Evolutionary conservation across 1,140 invertebrate genomes (phyloP).

Genomic region (Tetramorium alpestre): DNA sequence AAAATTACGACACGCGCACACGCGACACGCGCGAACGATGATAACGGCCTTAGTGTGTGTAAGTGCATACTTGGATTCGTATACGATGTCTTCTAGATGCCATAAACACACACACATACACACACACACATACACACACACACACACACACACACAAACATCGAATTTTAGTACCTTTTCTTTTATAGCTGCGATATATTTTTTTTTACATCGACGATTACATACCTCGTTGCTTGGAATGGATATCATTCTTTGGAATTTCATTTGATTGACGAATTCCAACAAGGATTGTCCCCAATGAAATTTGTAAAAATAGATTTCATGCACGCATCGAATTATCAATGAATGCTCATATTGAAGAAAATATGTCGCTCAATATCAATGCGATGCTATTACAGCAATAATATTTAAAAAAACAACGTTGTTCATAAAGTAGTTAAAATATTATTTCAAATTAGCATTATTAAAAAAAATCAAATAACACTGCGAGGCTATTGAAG

Average conservation of each 20-base stretch:
- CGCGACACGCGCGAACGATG: neutral
- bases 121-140: neutral
- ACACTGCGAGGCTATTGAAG: neutral
- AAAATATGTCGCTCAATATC: neutral
- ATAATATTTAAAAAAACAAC: neutral
- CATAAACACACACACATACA: neutral
- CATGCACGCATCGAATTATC: neutral
- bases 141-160: neutral
- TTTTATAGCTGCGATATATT: neutral
- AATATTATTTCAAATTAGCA: neutral
- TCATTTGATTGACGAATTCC: constrained; percentile 24
- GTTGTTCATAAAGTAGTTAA: neutral
- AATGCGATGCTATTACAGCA: neutral
- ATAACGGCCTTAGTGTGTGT: neutral
- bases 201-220: constrained; percentile 17
- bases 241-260: neutral
- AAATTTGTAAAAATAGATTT: neutral
- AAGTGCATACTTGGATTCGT: neutral
- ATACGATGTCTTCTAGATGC: neutral
- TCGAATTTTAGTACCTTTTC: constrained; percentile 26
- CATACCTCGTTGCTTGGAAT: neutral
- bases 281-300: neutral
- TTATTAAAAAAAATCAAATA: neutral
- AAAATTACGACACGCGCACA: constrained; percentile 32
- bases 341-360: neutral